A percentile compares a stretch with the other conserved stretches of the same genome.
These are phyloP conservation scores for Papio anubis DNA, from an alignment of 2,113 vertebrate genomes.

Conservation along the genomic window DNA sequence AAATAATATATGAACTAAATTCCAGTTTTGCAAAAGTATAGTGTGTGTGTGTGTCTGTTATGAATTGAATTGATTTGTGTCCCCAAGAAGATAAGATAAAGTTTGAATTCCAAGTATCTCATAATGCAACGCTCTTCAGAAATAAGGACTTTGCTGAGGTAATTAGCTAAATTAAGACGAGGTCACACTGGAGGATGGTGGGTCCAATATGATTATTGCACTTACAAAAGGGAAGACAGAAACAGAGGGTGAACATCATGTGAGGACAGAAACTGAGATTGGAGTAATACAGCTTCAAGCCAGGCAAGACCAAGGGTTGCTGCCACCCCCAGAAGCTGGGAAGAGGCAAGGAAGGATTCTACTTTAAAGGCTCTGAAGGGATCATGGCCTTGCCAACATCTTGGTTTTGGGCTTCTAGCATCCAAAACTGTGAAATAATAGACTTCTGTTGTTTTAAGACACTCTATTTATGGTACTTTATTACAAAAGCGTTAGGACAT, in stretches of 20 bases:
- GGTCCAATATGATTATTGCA: not conserved
- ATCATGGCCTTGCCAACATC: not conserved
- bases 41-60: not conserved
- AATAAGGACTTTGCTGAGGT: not conserved
- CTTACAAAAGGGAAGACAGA: not conserved
- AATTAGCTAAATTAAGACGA: not conserved
- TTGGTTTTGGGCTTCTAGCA: not conserved
- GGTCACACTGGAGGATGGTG: not conserved
- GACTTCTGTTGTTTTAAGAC: not conserved
- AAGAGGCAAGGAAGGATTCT: not conserved
- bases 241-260: fast-evolving
- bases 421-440: not conserved
- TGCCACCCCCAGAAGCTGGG: not conserved
- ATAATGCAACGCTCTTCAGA: not conserved
- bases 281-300: fast-evolving
- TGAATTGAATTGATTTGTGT: not conserved
- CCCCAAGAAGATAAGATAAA: not conserved
- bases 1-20: not conserved
- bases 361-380: not conserved
- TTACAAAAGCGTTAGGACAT: not conserved
- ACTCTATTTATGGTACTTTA: not conserved
- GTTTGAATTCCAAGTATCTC: not conserved
- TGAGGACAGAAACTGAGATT: not conserved
- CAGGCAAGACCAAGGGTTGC: not conserved
- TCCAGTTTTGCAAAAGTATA: not conserved